Percentiles rank a stretch among this genome's conserved stretches.
These are phyloP conservation scores for Lysandra coridon DNA, from an alignment of 2,888 invertebrate species.

Conservation along the genomic window DNA sequence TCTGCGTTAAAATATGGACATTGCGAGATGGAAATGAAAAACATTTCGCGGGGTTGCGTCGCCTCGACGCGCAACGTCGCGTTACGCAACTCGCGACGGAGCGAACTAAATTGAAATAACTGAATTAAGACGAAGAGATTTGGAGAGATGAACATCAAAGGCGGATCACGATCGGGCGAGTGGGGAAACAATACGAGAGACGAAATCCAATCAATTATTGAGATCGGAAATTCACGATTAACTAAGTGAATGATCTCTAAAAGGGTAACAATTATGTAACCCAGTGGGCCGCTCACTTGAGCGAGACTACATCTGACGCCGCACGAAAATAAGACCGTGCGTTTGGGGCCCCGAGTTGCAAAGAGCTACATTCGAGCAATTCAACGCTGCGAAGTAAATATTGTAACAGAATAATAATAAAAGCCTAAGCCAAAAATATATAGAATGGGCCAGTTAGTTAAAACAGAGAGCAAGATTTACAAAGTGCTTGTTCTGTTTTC, in stretches of 20 bases:
- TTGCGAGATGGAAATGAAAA: not conserved
- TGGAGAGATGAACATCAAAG: not conserved
- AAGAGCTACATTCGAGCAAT: too few species aligned
- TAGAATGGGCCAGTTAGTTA: too few species aligned
- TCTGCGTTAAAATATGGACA: slow-evolving; percentile 9
- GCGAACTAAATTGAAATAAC: not conserved
- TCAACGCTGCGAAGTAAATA: not conserved
- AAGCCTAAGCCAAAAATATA: not conserved
- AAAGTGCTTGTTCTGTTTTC: too few species aligned
- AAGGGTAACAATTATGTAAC: slow-evolving; percentile 18
- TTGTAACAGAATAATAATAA: not conserved
- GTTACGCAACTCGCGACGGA: not conserved
- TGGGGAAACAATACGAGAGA: not conserved
- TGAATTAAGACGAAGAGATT: not conserved
- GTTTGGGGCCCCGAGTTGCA: not conserved
- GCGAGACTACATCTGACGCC: not conserved
- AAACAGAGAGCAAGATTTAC: too few species aligned
- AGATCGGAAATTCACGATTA: slow-evolving; percentile 1
- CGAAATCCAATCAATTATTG: slow-evolving; percentile 24
- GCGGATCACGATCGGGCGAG: not conserved
- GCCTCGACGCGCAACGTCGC: not conserved
- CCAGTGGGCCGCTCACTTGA: slow-evolving; percentile 10
- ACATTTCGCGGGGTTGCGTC: not conserved
- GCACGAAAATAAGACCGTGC: not conserved
- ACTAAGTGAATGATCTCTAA: slow-evolving; percentile 15